Evolutionary conservation across 2,888 invertebrate genomes (phyloP).

Genomic region (Neocrepidodera transversa): DNA sequence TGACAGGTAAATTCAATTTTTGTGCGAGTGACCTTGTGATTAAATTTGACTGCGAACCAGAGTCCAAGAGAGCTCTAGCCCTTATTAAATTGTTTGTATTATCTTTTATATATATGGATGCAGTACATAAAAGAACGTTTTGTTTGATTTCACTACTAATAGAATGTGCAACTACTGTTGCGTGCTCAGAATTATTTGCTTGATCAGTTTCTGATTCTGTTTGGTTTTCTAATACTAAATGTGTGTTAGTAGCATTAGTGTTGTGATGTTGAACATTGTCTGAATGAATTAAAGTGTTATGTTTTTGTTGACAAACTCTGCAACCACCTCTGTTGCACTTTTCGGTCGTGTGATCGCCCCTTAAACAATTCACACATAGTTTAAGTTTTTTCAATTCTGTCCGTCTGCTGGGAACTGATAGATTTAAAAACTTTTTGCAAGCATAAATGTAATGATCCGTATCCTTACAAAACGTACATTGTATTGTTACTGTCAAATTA

Average conservation of each 20-base stretch:
- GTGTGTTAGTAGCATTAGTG: background rate
- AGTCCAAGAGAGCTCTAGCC: constrained; percentile 10
- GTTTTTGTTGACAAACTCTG: constrained; percentile 1
- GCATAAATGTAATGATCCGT: background rate
- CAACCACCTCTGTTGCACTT: background rate
- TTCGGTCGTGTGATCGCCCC: background rate
- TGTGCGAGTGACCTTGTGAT: constrained; percentile 7
- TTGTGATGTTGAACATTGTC: background rate
- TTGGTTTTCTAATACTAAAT: background rate
- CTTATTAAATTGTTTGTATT: background rate
- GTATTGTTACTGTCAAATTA: background rate
- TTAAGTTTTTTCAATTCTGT: background rate
- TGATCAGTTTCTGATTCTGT: background rate
- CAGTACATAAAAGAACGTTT: constrained; percentile 3
- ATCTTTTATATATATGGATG: background rate
- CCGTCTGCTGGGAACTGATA: background rate
- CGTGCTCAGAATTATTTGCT: background rate
- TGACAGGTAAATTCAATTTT: constrained; percentile 6
- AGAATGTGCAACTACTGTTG: no score
- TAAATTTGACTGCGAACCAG: constrained; percentile 28
- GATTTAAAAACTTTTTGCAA: background rate
- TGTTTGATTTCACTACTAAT: no score
- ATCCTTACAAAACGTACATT: background rate
- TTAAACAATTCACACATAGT: background rate
- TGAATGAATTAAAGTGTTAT: background rate